Base-by-base conservation (phyloP, 2,797 vertebrate genomes). In the Lithobates pipiens region DNA sequence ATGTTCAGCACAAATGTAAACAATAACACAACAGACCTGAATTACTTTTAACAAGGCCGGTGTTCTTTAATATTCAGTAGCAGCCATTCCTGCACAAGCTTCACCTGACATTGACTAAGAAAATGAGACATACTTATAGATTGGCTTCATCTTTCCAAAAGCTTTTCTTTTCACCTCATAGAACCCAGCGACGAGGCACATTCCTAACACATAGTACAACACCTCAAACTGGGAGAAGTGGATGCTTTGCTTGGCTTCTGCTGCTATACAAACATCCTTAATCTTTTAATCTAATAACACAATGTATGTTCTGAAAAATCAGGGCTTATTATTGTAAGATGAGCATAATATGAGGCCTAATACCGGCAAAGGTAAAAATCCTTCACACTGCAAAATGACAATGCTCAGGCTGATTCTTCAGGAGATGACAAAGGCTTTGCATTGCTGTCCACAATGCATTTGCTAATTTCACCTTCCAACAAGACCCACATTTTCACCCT, bases 381-480 rank as follows among this genome's bases (percentile, higher is more conserved):
- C 92, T 94, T 92, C 93, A 90, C 90, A 92, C 90, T 90, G 89
- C 86, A 65, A 80, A 83, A 89, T 88, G 91, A 94, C 90, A 93
- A 94, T 93, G 89, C 89, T 71, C 82, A 83, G 65, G 89, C 90
- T 90, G 90, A 88, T 91, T 92, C 91, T 92, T 91, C 50, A 92
- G 92, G 88, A 91, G 88, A 91, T 90, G 89, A 92, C 91, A 89
- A 90, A 91, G 90, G 78, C 89, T 91, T 90, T 88, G 91, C 89
- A 85, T 86, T 80, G 80, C 39, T 75, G 57, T 70, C 34, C 39
- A 83, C 70, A 87, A 91, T 91, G 91, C 81, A 82, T 88, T 91
- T 85, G 76, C 90, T 93, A 88, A 89, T 86, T 77, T 91, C 90
- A 89, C 90, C 90, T 92, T 86, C 94, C 91, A 94, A 92, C 91